phyloP scores from a whole-genome alignment of 2,888 invertebrate genomes.

The Ichneumon xanthorius region DNA sequence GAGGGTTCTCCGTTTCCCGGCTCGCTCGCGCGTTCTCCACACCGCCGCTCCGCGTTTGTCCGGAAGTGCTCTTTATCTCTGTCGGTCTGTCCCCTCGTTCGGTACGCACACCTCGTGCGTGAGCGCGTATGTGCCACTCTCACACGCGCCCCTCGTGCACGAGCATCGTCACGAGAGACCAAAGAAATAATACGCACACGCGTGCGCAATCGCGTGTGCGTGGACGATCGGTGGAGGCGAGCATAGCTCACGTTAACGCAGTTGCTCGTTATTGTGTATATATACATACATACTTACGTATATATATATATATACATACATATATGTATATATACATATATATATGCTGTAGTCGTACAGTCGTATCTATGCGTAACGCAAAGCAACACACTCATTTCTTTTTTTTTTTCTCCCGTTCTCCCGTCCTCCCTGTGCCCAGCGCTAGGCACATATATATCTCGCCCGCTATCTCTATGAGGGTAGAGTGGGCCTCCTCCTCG shows the following conservation, averaged over 20 bases:
- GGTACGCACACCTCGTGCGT: conserved; percentile 64
- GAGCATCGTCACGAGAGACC: conserved; percentile 2
- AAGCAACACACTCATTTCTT: conserved; percentile 40
- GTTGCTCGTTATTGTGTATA: conserved; percentile 22
- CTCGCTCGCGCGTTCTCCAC: conserved; percentile 57
- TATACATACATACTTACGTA: background rate
- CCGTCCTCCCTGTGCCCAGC: conserved; percentile 20
- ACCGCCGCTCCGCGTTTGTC: conserved; percentile 73
- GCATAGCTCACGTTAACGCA: conserved; percentile 40
- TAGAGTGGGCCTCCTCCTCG: conserved; percentile 51
- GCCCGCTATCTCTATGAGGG: conserved; percentile 61
- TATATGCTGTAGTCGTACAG: conserved; percentile 1
- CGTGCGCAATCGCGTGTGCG: background rate
- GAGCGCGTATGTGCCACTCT: conserved; percentile 64
- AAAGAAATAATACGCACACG: conserved; percentile 13
- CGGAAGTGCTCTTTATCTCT: conserved; percentile 85
- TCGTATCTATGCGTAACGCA: conserved; percentile 58
- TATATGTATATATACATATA: background rate
- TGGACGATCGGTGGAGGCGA: conserved; percentile 9
- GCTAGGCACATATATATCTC: conserved; percentile 17
- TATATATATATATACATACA: background rate
- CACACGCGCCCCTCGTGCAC: background rate
- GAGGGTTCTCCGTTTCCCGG: conserved; percentile 65
- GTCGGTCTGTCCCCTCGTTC: conserved; percentile 82
- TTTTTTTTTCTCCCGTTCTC: conserved; percentile 39